Evolutionary conservation across 2,113 vertebrate species (phyloP), one percentile per base, ranked within the genome.

Genomic region (Coturnix japonica): DNA sequence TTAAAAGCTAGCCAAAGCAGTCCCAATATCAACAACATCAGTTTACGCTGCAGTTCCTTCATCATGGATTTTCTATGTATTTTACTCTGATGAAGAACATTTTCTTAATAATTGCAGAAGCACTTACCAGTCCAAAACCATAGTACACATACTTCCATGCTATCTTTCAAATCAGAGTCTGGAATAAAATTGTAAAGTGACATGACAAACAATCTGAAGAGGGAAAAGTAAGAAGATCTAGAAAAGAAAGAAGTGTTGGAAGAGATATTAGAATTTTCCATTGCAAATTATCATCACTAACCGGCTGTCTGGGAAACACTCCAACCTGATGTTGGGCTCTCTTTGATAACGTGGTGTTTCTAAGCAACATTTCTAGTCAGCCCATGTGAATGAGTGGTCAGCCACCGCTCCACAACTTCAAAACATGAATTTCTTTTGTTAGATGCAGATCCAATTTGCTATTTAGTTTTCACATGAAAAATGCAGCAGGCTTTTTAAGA

Each of bases 181-280:
- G 61, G 31, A 89, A 81, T 21, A 78, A 95, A 90, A 90, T 15
- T 84, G 6, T 70, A 11, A 90, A 54, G n/a, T 84, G 26, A 64
- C 92, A 73, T 75, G 56, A 70, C 61, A 95, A 95, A 83, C 64
- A 88, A 95, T 77, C 82, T 90, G 65, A 85, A 96, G 69, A 70
- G 15, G 54, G n/a, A 93, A 90, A 95, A 95, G 67, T 73, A 93
- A 87, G 94, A 93, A 87, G 67, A 94, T 86, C 91, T 94, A 94
- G 94, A 95, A 96, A 96, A 95, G 88, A 95, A 96, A 95, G 89
- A 96, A 94, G 28, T 69, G 28, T 90, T 96, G 96, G 91, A 96
- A 96, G 53, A 95, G 83, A 96, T 94, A 96, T 94, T 89, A 95
- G 95, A 96, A 93, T 97, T 95, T 97, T 96, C 97, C 95, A 91